These are phyloP conservation scores for Nymphalis polychloros DNA, from an alignment of 2,888 invertebrate species.

Conservation along the genomic window DNA sequence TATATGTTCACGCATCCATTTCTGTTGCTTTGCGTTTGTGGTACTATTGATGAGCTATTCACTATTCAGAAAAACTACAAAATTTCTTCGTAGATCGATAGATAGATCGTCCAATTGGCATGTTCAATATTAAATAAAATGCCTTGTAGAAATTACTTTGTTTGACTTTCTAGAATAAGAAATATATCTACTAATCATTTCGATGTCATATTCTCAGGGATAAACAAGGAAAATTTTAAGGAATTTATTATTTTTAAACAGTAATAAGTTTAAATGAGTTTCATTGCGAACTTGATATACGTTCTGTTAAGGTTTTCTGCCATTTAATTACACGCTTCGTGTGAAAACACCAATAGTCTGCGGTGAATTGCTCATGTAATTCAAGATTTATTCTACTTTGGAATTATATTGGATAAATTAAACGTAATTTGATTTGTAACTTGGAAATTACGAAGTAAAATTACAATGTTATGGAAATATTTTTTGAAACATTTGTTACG, in stretches of 20 bases:
- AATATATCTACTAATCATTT: too few species aligned
- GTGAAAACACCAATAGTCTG: conserved; percentile 1
- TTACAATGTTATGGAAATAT: too few species aligned
- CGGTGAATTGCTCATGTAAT: conserved; percentile 1
- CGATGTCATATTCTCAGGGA: too few species aligned
- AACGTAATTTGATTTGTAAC: background rate
- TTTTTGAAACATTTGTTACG: too few species aligned
- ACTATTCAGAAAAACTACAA: too few species aligned
- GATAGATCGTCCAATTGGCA: too few species aligned
- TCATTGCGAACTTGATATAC: background rate
- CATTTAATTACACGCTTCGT: conserved; percentile 1
- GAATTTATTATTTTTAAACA: background rate
- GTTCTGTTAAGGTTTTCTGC: conserved; percentile 3
- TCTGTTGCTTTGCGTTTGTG: too few species aligned
- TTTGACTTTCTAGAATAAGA: too few species aligned
- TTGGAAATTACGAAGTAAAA: background rate
- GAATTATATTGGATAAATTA: background rate
- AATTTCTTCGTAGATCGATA: too few species aligned
- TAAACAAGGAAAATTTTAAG: background rate
- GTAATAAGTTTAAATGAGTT: background rate
- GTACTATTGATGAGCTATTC: too few species aligned
- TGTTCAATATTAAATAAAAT: too few species aligned
- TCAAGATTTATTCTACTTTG: background rate
- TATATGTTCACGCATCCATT: background rate
- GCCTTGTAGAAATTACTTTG: too few species aligned